Conservation (phyloP, 2,888 invertebrate genomes). For the Gibbula magus region DNA sequence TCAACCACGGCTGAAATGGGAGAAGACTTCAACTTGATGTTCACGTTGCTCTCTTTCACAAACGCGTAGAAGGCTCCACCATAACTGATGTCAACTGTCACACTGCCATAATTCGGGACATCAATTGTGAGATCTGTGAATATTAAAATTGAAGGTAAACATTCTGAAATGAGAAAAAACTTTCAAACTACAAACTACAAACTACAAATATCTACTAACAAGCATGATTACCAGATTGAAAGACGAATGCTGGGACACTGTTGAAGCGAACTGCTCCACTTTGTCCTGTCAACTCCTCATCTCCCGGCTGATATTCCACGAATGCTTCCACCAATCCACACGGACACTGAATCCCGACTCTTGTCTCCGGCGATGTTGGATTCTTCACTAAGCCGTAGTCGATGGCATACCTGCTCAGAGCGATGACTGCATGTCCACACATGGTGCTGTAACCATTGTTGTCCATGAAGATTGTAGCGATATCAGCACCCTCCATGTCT, state of each 20-base stretch:
- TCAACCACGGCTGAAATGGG: constrained; percentile 46
- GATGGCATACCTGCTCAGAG: constrained; percentile 69
- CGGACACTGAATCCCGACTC: constrained; percentile 72
- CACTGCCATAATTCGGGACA: constrained; percentile 51
- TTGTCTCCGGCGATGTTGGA: constrained; percentile 60
- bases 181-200: no score
- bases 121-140: constrained; percentile 41
- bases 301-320: constrained; percentile 47
- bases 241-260: constrained; percentile 74
- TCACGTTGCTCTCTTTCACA: constrained; percentile 59
- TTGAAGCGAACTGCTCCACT: constrained; percentile 69
- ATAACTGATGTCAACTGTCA: constrained; percentile 70
- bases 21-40: constrained; percentile 57
- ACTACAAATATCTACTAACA: no score
- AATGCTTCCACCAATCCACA: constrained; percentile 73
- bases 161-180: no score
- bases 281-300: constrained; percentile 45
- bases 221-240: constrained; percentile 57
- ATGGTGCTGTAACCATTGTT: constrained; percentile 75
- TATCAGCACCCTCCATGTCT: constrained; percentile 63
- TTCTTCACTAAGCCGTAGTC: constrained; percentile 59
- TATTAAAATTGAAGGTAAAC: no score
- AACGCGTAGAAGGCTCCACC: constrained; percentile 75
- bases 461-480: constrained; percentile 73
- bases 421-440: constrained; percentile 75